A percentile compares a stretch with the other conserved stretches of the same genome.
Evolutionary conservation across 2,113 vertebrate genomes (phyloP).

Genomic region (Phylloscopus trochiloides): DNA sequence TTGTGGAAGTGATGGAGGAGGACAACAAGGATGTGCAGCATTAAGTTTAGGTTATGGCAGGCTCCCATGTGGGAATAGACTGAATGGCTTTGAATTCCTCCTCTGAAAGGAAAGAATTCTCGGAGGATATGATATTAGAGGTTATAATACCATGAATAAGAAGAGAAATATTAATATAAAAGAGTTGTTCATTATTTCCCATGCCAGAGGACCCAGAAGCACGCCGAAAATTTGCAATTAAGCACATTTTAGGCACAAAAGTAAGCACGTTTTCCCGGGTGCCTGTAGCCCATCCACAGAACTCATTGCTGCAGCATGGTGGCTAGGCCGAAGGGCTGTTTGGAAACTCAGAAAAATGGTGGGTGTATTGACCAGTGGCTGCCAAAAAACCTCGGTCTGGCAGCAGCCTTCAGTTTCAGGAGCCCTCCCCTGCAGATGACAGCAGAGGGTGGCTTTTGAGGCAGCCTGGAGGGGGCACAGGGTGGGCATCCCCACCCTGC

Average conservation of each 20-base stretch:
- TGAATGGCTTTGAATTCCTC: neutral
- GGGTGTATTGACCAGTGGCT: neutral
- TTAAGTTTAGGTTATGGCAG: neutral
- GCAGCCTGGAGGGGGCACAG: neutral
- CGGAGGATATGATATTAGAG: neutral
- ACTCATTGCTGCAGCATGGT: neutral
- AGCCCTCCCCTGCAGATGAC: neutral
- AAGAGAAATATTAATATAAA: neutral
- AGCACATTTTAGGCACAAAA: neutral
- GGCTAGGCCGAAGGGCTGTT: neutral
- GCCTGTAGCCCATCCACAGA: neutral
- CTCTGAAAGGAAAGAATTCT: neutral
- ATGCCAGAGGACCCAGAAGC: neutral
- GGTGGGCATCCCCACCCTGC: accelerated
- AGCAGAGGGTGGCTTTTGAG: neutral
- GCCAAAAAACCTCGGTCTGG: neutral
- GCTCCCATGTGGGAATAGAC: neutral
- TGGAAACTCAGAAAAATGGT: neutral
- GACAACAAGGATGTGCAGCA: neutral
- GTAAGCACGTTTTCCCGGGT: neutral
- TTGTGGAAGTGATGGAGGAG: neutral
- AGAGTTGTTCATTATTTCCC: neutral
- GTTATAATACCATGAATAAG: neutral
- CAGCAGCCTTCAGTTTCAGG: neutral
- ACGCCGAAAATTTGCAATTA: neutral